Conservation (phyloP, 2,113 vertebrate species). For the Athene cunicularia region DNA sequence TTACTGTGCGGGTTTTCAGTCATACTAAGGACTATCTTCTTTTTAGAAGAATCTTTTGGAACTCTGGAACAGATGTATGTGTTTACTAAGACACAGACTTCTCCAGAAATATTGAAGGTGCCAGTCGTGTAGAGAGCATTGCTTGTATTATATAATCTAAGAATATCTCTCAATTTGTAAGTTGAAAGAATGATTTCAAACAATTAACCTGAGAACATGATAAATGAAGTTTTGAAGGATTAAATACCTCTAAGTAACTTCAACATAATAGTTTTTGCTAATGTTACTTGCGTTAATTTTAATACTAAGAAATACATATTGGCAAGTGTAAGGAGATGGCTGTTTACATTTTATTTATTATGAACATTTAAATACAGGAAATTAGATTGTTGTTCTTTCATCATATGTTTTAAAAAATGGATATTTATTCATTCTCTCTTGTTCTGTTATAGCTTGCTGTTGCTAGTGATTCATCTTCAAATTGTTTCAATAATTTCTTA, state of each 20-base stretch:
- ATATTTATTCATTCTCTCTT: neutral
- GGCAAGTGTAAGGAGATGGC: neutral
- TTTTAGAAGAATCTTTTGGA: neutral
- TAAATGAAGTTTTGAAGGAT: neutral
- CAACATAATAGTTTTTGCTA: neutral
- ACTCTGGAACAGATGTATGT: neutral
- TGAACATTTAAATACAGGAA: neutral
- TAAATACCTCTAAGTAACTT: neutral
- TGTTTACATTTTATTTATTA: neutral
- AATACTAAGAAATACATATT: neutral
- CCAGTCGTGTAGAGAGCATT: neutral
- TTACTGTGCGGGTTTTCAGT: neutral
- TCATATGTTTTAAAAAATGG: neutral
- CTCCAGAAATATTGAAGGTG: neutral
- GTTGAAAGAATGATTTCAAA: neutral
- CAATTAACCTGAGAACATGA: neutral
- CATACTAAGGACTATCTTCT: neutral
- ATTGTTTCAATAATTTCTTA: constrained; percentile 14
- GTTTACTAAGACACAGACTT: neutral
- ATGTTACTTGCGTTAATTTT: neutral
- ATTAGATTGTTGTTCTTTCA: neutral
- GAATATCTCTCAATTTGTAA: neutral
- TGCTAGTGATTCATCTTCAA: constrained; percentile 5
- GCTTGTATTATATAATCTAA: neutral
- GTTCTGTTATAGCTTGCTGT: neutral